Evolutionary conservation across 2,797 vertebrate species (phyloP).

Genomic region (Pagetopsis macropterus): DNA sequence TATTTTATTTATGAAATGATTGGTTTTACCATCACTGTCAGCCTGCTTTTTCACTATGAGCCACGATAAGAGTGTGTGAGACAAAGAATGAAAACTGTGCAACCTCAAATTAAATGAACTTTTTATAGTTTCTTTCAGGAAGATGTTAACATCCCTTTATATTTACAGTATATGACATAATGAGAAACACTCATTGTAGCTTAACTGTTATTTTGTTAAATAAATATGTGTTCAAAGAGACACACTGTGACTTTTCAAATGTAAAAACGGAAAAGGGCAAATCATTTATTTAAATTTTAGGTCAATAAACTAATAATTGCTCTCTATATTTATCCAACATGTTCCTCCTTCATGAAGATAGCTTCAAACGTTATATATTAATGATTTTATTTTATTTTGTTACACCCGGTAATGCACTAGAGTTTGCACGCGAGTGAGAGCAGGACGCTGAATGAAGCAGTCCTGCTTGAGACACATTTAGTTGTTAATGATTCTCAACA

Average conservation of each 20-base stretch:
- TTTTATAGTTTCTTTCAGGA: background rate
- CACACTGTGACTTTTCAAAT: background rate
- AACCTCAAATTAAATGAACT: background rate
- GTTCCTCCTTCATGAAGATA: constrained; percentile 14
- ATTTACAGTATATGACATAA: background rate
- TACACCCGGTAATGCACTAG: background rate
- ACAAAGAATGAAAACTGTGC: background rate
- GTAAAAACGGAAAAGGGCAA: background rate
- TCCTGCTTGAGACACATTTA: constrained; percentile 51
- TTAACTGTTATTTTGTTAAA: background rate
- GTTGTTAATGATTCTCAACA: constrained; percentile 48
- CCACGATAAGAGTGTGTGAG: background rate
- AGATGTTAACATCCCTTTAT: background rate
- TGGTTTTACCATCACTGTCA: background rate
- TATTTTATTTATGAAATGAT: background rate
- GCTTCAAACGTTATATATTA: constrained; percentile 1
- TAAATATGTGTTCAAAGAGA: background rate
- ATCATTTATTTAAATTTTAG: background rate
- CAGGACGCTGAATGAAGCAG: constrained; percentile 31
- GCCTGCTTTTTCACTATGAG: background rate
- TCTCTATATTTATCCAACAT: background rate
- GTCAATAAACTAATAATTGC: constrained; percentile 1
- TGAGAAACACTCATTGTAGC: background rate
- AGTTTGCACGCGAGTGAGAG: constrained; percentile 28
- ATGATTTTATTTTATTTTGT: background rate